These are phyloP conservation scores for Gastrophysa polygoni DNA, from an alignment of 2,888 invertebrate genomes.

Conservation along the genomic window DNA sequence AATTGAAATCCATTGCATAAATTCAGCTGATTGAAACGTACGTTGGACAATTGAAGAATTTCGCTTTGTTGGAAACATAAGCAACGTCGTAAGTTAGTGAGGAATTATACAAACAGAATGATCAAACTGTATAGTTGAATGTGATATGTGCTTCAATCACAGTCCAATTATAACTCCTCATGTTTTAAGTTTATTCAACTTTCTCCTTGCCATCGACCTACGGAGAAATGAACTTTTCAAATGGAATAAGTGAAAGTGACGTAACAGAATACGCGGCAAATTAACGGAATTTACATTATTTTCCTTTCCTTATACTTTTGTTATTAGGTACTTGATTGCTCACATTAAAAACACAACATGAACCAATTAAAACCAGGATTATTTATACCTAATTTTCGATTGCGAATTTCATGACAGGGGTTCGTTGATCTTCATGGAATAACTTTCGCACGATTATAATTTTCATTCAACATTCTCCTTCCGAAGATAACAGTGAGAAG, in stretches of 20 bases:
- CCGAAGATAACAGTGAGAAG: too few species aligned
- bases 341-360: conserved; percentile 8
- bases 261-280: conserved; percentile 35
- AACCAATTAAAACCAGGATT: conserved; percentile 4
- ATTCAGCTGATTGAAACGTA: too few species aligned
- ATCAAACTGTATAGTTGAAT: too few species aligned
- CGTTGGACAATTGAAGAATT: too few species aligned
- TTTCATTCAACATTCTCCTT: too few species aligned
- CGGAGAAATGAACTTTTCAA: conserved; percentile 42
- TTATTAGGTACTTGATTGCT: conserved; percentile 16
- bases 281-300: conserved; percentile 34
- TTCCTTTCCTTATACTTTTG: conserved; percentile 21
- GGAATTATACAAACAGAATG: too few species aligned
- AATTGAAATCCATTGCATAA: too few species aligned
- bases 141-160: background rate
- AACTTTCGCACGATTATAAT: background rate
- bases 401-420: background rate
- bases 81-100: too few species aligned
- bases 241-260: conserved; percentile 47
- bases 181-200: conserved; percentile 23
- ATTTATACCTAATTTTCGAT: background rate
- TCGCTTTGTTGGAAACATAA: too few species aligned
- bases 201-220: conserved; percentile 26
- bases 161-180: conserved; percentile 11
- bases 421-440: background rate